These are phyloP conservation scores for Enteromius unitaeniatus DNA, from an alignment of 2,797 vertebrate species.

Conservation along the genomic window DNA sequence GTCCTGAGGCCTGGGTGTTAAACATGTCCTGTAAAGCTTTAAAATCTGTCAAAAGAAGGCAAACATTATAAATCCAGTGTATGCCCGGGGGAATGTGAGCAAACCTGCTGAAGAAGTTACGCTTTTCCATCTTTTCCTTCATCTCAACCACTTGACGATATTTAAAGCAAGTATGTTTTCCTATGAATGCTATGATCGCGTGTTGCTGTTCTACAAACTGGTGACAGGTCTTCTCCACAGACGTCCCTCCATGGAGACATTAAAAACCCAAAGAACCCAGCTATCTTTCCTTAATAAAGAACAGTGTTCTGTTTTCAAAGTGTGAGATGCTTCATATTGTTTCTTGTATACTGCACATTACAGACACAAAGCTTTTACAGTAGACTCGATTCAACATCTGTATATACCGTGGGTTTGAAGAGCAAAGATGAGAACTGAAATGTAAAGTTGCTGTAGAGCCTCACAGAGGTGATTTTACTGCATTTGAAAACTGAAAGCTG, in stretches of 20 bases:
- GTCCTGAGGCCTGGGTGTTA: conserved; percentile 26
- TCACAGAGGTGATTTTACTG: conserved; percentile 17
- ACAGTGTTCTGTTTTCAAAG: conserved; percentile 46
- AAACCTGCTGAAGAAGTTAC: background rate
- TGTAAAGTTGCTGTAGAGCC: conserved; percentile 7
- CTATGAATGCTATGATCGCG: background rate
- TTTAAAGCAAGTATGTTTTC: background rate
- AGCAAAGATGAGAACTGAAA: conserved; percentile 19
- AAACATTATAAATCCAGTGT: conserved; percentile 21
- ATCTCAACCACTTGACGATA: background rate
- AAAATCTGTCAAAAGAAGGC: conserved; percentile 19
- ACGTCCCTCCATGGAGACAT: conserved; percentile 8
- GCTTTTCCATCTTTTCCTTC: background rate
- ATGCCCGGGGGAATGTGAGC: conserved; percentile 2
- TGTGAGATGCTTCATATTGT: conserved; percentile 70
- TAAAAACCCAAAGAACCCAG: conserved; percentile 29
- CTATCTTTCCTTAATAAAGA: conserved; percentile 23
- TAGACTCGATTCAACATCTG: background rate
- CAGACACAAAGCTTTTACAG: background rate
- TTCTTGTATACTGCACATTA: conserved; percentile 77
- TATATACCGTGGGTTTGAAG: background rate
- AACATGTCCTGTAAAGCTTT: conserved; percentile 11
- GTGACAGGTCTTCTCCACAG: conserved; percentile 6
- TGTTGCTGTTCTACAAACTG: conserved; percentile 15
- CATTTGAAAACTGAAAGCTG: conserved; percentile 3